Base-by-base conservation (phyloP, 1,140 invertebrate species). In the Hyphantria cunea region DNA sequence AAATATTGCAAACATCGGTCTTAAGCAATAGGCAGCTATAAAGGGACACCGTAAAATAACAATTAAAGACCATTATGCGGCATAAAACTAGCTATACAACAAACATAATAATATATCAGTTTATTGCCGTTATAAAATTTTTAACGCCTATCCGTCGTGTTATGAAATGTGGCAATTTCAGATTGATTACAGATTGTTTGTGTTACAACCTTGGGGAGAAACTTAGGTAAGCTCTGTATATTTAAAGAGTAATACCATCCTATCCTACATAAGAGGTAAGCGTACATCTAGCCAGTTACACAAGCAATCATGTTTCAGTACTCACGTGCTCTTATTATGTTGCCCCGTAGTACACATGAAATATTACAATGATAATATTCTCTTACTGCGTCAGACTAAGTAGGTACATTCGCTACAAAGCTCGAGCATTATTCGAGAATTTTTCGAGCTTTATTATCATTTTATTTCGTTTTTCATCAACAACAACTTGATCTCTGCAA, bases 111-210 rank as follows among this genome's bases (percentile, higher is more conserved):
- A 59, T 25, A 66, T 69, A 48, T 63, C 64, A 14, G 12, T 69
- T 69, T 69, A 69, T 58, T 52, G 48, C 53, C 39, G 67, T 25
- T 58, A 53, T 69, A 65, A 69, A 59, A 62, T 45, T 49, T 69
- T 64, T 69, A 69, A 64, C 41, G 62, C 56, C 56, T 54, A 44
- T 50, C 45, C 42, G 45, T 53, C 34, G 49, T 13, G 41, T 47
- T 53, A 62, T 48, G 56, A 61, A 37, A 50, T 56, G 49, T 48
- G 51, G 32, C 33, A 25, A 14, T 42, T 49, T 49, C 13, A 31
- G 51, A 60, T 52, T 66, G 51, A 66, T 65, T 49, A 39, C 49
- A n/a, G 17, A 25, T 5, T 25, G 17, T 25, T 12, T 10, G 53
- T 37, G 31, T 31, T 49, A 32, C 44, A 58, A 25, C 39, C n/a